Base-by-base conservation (phyloP, 2,113 vertebrate species). In the Alectura lathami region DNA sequence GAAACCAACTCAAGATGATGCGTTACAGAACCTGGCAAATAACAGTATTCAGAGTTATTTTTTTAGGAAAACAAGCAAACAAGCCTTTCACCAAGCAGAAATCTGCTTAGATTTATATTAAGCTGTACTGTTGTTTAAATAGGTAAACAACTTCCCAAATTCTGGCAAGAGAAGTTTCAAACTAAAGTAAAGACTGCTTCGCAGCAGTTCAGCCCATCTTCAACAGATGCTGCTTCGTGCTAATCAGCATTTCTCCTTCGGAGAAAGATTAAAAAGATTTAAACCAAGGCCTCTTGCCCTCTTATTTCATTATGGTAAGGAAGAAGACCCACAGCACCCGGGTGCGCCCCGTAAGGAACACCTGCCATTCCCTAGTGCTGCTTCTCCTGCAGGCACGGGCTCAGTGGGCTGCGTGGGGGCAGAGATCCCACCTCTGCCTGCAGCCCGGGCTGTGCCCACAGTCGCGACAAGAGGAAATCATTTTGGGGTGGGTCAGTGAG, bases 201-300 rank as follows among this genome's bases (percentile, higher is more conserved):
- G 11, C 51, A 4, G 3, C 48, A 34, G 2, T 5, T 4, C 36
- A 83, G 63, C 76, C 75, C 0, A 0, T 66, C 76, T 64, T 91
- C 3, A 59, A 56, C 82, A 91, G 86, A 85, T 47, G 67, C 83
- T 47, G n/a, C 50, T 21, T 8, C 27, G 63, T 23, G 82, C 95
- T 91, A 70, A 96, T 82, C 93, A 86, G 89, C 54, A 48, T 26
- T 69, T 66, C 86, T 76, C 50, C 83, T 78, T 66, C 16, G 18
- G 56, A 91, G 83, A 93, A 76, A 94, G 94, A 95, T 94, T 86
- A 91, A 63, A 80, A 74, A 91, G 73, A 62, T 60, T 81, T 86
- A 82, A 87, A 75, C 50, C 66, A 84, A 79, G 78, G 87, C 32
- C 74, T 91, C 86, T 57, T 75, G 81, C 67, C 91, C 89, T 64